These are phyloP conservation scores for Anableps anableps DNA, from an alignment of 2,797 vertebrate genomes.

Conservation along the genomic window DNA sequence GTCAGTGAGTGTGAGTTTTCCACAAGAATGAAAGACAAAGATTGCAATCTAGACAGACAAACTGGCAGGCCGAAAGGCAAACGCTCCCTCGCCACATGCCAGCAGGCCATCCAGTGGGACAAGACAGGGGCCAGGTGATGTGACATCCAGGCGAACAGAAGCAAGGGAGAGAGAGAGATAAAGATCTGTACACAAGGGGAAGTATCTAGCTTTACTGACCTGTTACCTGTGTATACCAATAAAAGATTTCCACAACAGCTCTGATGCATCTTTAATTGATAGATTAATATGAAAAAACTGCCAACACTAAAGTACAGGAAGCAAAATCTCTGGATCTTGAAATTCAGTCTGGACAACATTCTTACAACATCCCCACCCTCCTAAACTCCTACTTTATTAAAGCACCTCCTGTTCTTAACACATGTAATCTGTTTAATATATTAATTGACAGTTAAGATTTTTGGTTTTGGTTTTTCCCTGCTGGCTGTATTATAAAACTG, in stretches of 20 bases:
- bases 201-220: not conserved
- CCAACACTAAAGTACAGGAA: not conserved
- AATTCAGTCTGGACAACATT: not conserved
- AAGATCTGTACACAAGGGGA: conserved; percentile 5
- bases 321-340: not conserved
- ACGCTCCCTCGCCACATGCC: conserved; percentile 28
- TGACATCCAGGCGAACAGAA: conserved; percentile 35
- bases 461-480: not conserved
- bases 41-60: conserved; percentile 32
- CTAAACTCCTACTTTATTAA: not conserved
- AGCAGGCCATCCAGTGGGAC: conserved; percentile 28
- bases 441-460: conserved; percentile 2
- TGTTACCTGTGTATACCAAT: not conserved
- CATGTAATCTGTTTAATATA: not conserved
- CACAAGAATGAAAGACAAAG: conserved; percentile 17
- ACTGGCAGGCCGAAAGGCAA: conserved; percentile 38
- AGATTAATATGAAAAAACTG: not conserved
- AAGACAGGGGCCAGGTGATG: not conserved
- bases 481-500: not conserved
- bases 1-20: conserved; percentile 4
- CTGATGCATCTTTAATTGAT: not conserved
- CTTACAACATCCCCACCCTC: not conserved
- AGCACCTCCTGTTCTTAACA: not conserved
- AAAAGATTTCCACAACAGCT: not conserved
- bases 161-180: conserved; percentile 6